Evolutionary conservation across 1,140 invertebrate genomes (phyloP), one percentile per base, ranked within the genome.

Genomic region (Hypsibius dujardini): DNA sequence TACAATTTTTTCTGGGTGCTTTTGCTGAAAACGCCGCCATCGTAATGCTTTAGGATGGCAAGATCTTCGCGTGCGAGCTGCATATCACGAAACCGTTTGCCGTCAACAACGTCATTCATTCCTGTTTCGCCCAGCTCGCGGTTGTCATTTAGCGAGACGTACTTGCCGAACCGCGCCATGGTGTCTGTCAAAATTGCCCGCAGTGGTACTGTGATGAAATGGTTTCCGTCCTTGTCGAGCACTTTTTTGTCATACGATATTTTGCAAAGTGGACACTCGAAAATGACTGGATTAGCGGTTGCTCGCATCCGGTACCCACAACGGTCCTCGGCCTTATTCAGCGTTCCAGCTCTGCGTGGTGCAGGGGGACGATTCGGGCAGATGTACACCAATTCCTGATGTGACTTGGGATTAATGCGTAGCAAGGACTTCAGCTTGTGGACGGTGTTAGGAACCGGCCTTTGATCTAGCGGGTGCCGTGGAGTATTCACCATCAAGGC

Each of bases 1-100:
- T 56, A 56, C 50, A 56, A 7, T 56, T 56, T 56, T 56, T n/a
- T 56, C 50, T 56, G 50, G 50, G 50, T 56, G 50, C 50, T 56
- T n/a, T 56, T 56, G 50, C 50, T 56, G n/a, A 56, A 7, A 7
- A n/a, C 50, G 50, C 7, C 50, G 7, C 50, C 50, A n/a, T 56
- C 50, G 7, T 7, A 7, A 56, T 56, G 50, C 7, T 7, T n/a
- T 7, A n/a, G n/a, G n/a, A 56, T 56, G 7, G n/a, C 50, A 7
- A 56, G n/a, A 56, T 56, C 50, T 56, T 7, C n/a, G 7, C 50
- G 7, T 7, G 7, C 50, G 7, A 56, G 50, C 50, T 56, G 7
- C 50, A 7, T 56, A 7, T 56, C n/a, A 7, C n/a, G 7, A 7
- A 7, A 56, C 50, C 50, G 50, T 56, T 56, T n/a, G 50, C 50